Percentiles rank a stretch among this genome's conserved stretches.
Evolutionary conservation across 2,888 invertebrate genomes (phyloP).

Genomic region (Drosophila testacea): DNA sequence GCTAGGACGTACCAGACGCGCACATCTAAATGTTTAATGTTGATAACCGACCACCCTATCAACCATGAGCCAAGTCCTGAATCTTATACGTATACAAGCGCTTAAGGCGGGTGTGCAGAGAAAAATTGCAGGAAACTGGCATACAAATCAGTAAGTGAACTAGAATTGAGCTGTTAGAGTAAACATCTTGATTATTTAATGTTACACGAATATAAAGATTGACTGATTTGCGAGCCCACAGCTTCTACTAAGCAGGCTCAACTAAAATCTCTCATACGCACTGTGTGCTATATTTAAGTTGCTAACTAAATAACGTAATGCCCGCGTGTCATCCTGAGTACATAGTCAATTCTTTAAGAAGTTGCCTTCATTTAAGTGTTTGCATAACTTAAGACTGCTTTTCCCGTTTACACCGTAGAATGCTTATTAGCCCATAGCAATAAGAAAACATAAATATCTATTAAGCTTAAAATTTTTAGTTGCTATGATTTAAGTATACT

Average conservation of each 20-base stretch:
- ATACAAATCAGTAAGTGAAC: constrained; percentile 69
- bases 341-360: no score
- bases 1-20: constrained; percentile 60
- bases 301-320: not conserved
- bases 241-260: not conserved
- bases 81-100: constrained; percentile 45
- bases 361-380: not conserved
- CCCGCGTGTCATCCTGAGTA: no score
- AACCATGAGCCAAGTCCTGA: constrained; percentile 50
- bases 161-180: constrained; percentile 75
- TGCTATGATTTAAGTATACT: no score
- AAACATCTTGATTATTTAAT: constrained; percentile 77
- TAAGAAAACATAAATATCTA: no score
- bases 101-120: not conserved
- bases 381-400: no score
- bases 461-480: no score
- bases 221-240: constrained; percentile 50
- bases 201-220: constrained; percentile 78
- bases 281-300: not conserved
- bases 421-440: no score
- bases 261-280: constrained; percentile 31
- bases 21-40: constrained; percentile 70
- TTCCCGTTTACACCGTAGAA: no score
- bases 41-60: constrained; percentile 33
- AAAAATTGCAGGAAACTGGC: constrained; percentile 54